A percentile compares a stretch with the other conserved stretches of the same genome.
phyloP scores from a whole-genome alignment of 1,140 invertebrate genomes.

The Trichonephila inaurata region DNA sequence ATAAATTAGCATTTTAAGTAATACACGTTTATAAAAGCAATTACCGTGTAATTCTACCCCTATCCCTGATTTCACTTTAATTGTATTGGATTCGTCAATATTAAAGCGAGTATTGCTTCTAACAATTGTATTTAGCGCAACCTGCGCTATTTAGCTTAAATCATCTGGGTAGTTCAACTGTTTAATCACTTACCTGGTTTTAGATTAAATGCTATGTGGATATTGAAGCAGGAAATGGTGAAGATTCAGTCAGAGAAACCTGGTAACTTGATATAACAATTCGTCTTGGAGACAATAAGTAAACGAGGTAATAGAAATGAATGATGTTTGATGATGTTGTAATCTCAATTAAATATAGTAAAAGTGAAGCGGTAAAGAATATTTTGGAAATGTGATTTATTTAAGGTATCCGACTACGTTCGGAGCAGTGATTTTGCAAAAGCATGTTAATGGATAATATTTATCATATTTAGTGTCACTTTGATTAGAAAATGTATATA shows the following conservation, averaged over 20 bases:
- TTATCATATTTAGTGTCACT: no score
- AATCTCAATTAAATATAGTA: no score
- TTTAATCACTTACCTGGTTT: background rate
- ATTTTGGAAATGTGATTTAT: no score
- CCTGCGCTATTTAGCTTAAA: slow-evolving; percentile 1
- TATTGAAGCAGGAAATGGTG: background rate
- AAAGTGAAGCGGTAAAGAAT: no score
- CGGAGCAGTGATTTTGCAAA: no score
- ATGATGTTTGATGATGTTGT: no score
- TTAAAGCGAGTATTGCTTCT: background rate
- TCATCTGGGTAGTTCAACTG: slow-evolving; percentile 10
- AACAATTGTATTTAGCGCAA: slow-evolving; percentile 13
- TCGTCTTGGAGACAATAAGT: background rate
- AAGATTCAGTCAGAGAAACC: background rate
- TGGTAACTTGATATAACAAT: background rate
- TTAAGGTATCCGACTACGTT: no score
- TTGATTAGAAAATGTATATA: no score
- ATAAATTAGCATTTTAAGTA: background rate
- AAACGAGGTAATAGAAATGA: background rate
- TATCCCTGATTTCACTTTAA: background rate
- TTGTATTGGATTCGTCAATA: background rate
- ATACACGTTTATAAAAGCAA: background rate
- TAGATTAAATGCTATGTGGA: slow-evolving; percentile 3
- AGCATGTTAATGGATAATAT: no score
- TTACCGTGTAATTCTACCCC: background rate